Evolutionary conservation across 2,113 vertebrate species (phyloP).

Genomic region (Cricetomys ansorgei): DNA sequence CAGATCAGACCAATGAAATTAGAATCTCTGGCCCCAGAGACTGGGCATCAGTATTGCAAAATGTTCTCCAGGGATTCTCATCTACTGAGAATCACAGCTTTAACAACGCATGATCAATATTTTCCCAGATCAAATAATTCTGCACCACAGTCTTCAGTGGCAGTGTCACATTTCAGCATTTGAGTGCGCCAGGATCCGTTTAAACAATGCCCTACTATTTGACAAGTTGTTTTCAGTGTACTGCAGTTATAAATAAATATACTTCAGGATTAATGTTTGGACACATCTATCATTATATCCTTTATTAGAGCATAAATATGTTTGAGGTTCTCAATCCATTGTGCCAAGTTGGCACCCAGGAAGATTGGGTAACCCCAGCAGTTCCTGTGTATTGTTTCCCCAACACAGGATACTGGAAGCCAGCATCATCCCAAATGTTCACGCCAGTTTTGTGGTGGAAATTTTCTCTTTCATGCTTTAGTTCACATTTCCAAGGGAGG

Average conservation of each 20-base stretch:
- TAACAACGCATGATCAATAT: not conserved
- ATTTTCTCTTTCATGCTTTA: not conserved
- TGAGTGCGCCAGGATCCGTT: not conserved
- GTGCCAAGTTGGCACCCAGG: conserved; percentile 3
- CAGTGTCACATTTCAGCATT: conserved; percentile 25
- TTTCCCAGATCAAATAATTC: conserved; percentile 13
- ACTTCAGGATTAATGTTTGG: conserved; percentile 54
- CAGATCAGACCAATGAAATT: not conserved
- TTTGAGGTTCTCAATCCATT: conserved; percentile 43
- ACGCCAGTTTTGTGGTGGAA: not conserved
- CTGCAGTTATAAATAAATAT: conserved; percentile 54
- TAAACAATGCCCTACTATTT: conserved; percentile 25
- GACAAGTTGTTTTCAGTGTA: conserved; percentile 18
- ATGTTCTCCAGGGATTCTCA: not conserved
- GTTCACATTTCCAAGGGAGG: not conserved
- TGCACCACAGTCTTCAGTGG: not conserved
- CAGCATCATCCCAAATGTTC: not conserved
- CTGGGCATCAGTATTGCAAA: not conserved
- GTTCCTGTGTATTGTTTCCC: not conserved
- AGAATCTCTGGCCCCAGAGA: not conserved
- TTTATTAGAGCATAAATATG: conserved; percentile 52
- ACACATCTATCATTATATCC: conserved; percentile 54
- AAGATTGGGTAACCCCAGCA: not conserved
- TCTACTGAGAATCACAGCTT: not conserved
- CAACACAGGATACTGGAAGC: not conserved